Base-by-base conservation (phyloP, 2,797 vertebrate genomes). In the Halcyon leucocephala region DNA sequence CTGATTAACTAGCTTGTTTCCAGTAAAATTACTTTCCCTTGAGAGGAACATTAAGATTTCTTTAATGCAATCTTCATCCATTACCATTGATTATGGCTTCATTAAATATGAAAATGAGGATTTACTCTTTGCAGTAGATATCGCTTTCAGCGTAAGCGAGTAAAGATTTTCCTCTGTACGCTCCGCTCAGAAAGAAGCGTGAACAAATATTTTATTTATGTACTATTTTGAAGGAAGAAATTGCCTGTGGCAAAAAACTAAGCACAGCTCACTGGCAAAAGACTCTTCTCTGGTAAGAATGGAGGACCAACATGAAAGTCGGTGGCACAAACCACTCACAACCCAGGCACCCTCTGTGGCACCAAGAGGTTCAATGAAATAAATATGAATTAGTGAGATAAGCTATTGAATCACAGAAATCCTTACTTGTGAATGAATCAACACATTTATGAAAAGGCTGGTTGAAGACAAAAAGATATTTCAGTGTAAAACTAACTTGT, bases 51-150 rank as follows among this genome's bases (percentile, higher is more conserved):
- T 93, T 94, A 96, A 90, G 89, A 89, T 86, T 94, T 95, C 82
- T 92, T 95, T 95, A 94, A 92, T 94, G 96, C 88, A 91, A 82
- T 96, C 90, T 95, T 97, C 96, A 95, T 87, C 93, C 91, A 96
- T 97, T 97, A 95, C 58, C 96, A 96, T 89, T 97, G 96, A 96
- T 96, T 96, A 96, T 69, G 44, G 82, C 73, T 96, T 95, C 96
- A 95, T 96, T 97, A 95, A 96, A 95, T 95, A 96, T 94, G 95
- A 96, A 95, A 95, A 97, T 93, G 84, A 97, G 84, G 86, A 90
- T 93, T 95, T 95, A 92, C 89, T 89, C 86, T 72, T 74, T 65
- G 65, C 93, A 87, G 80, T 69, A 93, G 84, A 94, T 86, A 91
- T 1, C 24, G 2, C 71, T 94, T 88, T 93, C 82, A 78, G 73